Evolutionary conservation across 2,113 vertebrate species (phyloP).

Genomic region (Alethe diademata): DNA sequence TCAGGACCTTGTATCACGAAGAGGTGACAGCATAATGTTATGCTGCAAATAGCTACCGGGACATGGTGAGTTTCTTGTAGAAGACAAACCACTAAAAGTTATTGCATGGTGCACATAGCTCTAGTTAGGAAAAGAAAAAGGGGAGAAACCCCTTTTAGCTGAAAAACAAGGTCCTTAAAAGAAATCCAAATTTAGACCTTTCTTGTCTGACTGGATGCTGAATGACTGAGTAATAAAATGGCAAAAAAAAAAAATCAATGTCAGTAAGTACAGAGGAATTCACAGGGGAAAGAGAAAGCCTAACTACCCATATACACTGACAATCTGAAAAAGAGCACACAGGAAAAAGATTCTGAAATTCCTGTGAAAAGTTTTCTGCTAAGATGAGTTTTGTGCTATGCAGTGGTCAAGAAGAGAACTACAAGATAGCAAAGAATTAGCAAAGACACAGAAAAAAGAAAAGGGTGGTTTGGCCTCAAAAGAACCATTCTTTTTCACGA

Average conservation of each 20-base stretch:
- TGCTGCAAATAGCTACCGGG: neutral
- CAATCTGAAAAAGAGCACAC: neutral
- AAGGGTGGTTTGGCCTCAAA: neutral
- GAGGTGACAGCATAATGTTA: neutral
- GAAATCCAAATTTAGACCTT: neutral
- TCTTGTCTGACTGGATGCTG: slow-evolving; percentile 21
- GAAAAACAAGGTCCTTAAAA: neutral
- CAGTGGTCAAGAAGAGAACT: neutral
- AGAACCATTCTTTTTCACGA: neutral
- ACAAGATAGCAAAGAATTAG: neutral
- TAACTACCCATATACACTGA: neutral
- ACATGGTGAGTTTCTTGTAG: neutral
- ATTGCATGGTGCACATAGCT: neutral
- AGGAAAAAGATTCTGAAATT: neutral
- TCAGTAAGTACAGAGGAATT: neutral
- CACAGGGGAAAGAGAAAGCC: neutral
- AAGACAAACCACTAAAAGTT: neutral
- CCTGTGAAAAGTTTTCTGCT: neutral
- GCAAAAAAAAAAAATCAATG: slow-evolving; percentile 12
- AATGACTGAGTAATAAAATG: neutral
- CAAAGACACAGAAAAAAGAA: neutral
- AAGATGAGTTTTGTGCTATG: neutral
- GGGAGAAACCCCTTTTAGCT: neutral
- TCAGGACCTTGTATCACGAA: neutral
- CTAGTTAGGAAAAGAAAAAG: neutral